phyloP scores from a whole-genome alignment of 2,113 vertebrate genomes.

The Acrocephalus arundinaceus region DNA sequence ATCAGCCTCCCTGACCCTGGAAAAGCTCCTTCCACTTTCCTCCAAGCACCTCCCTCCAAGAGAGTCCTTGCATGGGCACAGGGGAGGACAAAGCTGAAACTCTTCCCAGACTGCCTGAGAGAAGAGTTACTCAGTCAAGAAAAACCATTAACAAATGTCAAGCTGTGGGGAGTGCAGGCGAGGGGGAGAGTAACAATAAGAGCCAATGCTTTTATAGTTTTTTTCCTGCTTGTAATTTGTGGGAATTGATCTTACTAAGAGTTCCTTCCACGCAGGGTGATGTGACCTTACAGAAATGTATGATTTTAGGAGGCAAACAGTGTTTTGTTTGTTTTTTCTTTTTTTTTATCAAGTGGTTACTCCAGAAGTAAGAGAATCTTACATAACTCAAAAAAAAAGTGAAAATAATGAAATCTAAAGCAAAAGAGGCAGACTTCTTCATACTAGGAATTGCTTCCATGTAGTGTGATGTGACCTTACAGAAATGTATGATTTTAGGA shows the following conservation, averaged over 20 bases:
- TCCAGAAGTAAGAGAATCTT: not conserved
- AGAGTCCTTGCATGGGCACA: not conserved
- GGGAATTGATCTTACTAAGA: not conserved
- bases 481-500: too few relatives aligned
- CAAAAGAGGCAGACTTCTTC: not conserved
- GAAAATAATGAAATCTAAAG: not conserved
- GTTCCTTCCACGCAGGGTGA: not conserved
- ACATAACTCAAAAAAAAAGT: not conserved
- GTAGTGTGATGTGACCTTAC: not conserved
- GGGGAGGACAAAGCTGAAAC: slow-evolving; percentile 43
- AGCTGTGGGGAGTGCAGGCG: not conserved
- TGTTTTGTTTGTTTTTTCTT: too few relatives aligned
- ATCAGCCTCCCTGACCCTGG: not conserved
- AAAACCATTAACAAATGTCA: slow-evolving; percentile 42
- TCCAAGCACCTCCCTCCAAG: not conserved
- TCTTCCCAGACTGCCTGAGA: slow-evolving; percentile 17
- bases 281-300: not conserved
- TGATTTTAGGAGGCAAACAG: not conserved
- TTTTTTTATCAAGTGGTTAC: not conserved
- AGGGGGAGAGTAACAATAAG: not conserved
- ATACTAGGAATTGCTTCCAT: not conserved
- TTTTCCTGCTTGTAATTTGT: not conserved
- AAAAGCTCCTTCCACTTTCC: not conserved
- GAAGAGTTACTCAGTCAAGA: not conserved
- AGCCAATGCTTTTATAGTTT: not conserved